Evolutionary conservation across 2,113 vertebrate genomes (phyloP), one percentile per base, ranked within the genome.

Genomic region (Neomonachus schauinslandi): DNA sequence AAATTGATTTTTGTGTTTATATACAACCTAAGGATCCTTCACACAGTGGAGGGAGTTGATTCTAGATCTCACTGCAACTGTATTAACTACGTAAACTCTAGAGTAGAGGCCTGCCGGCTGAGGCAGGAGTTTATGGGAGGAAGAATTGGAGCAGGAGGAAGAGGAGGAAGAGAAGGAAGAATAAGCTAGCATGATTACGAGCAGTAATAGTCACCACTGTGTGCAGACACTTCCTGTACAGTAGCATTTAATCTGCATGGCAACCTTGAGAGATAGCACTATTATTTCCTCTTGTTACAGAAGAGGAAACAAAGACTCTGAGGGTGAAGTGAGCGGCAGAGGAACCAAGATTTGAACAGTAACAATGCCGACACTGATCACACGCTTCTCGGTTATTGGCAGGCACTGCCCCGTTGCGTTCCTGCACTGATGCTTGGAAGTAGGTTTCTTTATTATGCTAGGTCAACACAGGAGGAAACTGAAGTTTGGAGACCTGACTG

Each of bases 1-100:
- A 84, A 94, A 95, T 72, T 80, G 79, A 90, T 84, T 87, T 89
- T 71, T 83, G 83, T 49, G 51, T 92, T 95, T 89, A 89, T 95
- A 94, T 61, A 74, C 18, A 95, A 87, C 63, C 77, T 80, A 89
- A 89, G 26, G 86, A 83, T 67, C 12, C 36, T 69, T 97, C 39
- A 28, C 46, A 57, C 10, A 33, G 65, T 89, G 71, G 59, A 95
- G 28, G 16, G 63, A 82, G 57, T 65, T 93, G 7, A 74, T 94
- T 95, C 24, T 53, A 63, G 74, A 77, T 90, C 42, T 95, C 24
- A 26, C 8, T 92, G 65, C n/a, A 85, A 46, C 31, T 86, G 11
- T 82, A 36, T 83, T 74, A 88, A 77, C 59, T 63, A n/a, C 28
- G 11, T 19, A 81, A 19, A 46, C 57, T 49, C 46, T 3, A 77